Evolutionary conservation across 37 sponge, comb jelly and placozoan genomes (phyloP).

Genomic region (Chondrosia reniformis): DNA sequence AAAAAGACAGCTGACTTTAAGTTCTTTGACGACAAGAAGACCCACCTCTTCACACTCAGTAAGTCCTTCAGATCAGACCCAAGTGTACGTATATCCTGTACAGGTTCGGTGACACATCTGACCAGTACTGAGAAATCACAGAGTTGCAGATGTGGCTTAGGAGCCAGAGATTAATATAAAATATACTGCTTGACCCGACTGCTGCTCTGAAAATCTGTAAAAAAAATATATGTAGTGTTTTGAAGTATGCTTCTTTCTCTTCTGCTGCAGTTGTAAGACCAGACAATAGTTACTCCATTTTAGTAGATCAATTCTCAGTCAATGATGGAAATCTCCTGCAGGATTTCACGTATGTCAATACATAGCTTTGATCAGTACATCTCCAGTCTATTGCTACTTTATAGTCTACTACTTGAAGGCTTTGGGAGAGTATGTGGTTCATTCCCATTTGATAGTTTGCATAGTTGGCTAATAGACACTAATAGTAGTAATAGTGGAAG

Average conservation of each 20-base stretch:
- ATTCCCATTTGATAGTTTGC: no score
- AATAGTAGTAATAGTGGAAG: no score
- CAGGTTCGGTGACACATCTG: not conserved
- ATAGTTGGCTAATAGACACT: no score
- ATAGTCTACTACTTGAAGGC: no score
- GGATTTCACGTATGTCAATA: conserved; percentile 60
- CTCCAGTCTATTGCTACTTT: no score
- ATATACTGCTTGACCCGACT: no score
- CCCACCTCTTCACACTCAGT: conserved; percentile 85
- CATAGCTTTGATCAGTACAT: not conserved
- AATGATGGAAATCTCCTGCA: conserved; percentile 66
- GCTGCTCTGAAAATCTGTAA: no score
- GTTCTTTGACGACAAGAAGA: conserved; percentile 85
- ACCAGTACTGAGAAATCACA: not conserved
- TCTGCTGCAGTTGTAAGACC: conserved; percentile 49
- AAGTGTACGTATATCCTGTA: not conserved
- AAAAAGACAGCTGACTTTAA: conserved; percentile 57
- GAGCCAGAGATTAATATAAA: no score
- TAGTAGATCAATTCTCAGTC: conserved; percentile 66
- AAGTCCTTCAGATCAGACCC: conserved; percentile 18
- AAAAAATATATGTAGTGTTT: no score
- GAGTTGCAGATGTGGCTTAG: no score
- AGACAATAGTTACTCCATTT: conserved; percentile 67
- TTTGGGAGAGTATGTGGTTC: not conserved
- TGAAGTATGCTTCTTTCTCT: no score